Evolutionary conservation across 2,888 invertebrate genomes (phyloP), one percentile per base, ranked within the genome.

Genomic region (Drosophila histrio): DNA sequence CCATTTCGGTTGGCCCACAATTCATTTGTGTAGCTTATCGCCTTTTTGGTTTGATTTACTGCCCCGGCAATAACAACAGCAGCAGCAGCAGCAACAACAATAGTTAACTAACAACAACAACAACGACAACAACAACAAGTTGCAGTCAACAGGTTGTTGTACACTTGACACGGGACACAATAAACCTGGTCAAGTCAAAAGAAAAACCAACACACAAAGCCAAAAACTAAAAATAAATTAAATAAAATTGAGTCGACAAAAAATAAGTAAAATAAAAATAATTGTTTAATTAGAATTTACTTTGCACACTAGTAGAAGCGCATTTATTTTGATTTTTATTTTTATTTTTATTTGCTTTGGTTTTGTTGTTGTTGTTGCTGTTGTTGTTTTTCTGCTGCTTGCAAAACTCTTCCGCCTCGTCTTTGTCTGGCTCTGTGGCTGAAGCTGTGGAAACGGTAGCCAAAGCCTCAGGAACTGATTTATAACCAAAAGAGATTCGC

Each of bases 21-120:
- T 80, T 78, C 74, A 66, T 84, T 80, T 79, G 77, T 75, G 85
- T 82, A 65, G 81, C 81, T 82, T 82, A 87, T 82, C 81, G 85
- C 82, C 87, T 85, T 75, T 85, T 78, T 79, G 85, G 85, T 70
- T 82, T 82, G 81, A 82, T 87, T 82, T 82, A 82, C 87, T 67
- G 85, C 85, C 57, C 39, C 72, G 28, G 36, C 72, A 54, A 43
- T 38, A 68, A 59, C 58, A 46, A 34, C 54, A 57, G 39, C 50
- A 53, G 39, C 53, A 62, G 30, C 52, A 54, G 19, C 32, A 53
- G 39, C 57, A 71, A 57, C 43, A 61, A 28, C 47, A 32, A 36
- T 38, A 38, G 38, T 11, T 11, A 38, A 36, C 36, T 36, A 36
- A 6, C 38, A 38, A 38, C 47, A 50, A 24, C 46, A 50, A 26